A percentile compares a stretch with the other conserved stretches of the same genome.
Evolutionary conservation across 92 coral and sea anemone species (phyloP).

Genomic region (Actinernus sp.): DNA sequence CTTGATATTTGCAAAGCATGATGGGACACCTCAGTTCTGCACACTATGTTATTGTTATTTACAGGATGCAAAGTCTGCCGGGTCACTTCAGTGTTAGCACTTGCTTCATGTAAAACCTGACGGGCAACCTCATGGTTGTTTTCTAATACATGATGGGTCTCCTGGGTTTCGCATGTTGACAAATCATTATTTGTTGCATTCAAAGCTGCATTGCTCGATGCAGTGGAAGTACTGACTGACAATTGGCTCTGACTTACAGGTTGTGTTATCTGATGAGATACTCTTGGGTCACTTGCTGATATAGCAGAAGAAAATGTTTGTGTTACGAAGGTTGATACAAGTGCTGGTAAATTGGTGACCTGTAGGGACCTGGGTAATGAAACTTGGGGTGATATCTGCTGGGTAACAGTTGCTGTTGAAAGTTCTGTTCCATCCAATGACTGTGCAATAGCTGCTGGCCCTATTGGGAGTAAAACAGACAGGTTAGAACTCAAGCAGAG

Average conservation of each 20-base stretch:
- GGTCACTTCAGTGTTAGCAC: not conserved
- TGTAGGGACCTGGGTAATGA: conserved; percentile 3
- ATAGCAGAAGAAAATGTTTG: conserved; percentile 14
- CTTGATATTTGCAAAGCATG: conserved; percentile 28
- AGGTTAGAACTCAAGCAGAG: not conserved
- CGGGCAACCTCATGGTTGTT: not conserved
- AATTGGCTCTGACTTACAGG: not conserved
- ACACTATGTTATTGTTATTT: not conserved
- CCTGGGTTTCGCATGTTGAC: not conserved
- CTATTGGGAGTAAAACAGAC: conserved; percentile 18
- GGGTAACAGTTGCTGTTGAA: conserved; percentile 16
- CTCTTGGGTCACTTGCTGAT: conserved; percentile 7
- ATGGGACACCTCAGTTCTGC: conserved; percentile 8
- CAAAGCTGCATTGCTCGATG: not conserved
- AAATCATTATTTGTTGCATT: no score
- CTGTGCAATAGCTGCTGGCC: conserved; percentile 87
- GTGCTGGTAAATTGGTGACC: conserved; percentile 2
- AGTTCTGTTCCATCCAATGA: conserved; percentile 73
- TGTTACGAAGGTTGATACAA: conserved; percentile 8
- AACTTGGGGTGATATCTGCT: conserved; percentile 1
- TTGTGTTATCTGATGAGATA: not conserved
- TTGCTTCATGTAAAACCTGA: not conserved
- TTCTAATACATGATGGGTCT: not conserved
- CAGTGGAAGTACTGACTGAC: no score
- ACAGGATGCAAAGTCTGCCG: not conserved